Conservation (phyloP, 2,113 vertebrate genomes). For the Gavialis gangeticus region DNA sequence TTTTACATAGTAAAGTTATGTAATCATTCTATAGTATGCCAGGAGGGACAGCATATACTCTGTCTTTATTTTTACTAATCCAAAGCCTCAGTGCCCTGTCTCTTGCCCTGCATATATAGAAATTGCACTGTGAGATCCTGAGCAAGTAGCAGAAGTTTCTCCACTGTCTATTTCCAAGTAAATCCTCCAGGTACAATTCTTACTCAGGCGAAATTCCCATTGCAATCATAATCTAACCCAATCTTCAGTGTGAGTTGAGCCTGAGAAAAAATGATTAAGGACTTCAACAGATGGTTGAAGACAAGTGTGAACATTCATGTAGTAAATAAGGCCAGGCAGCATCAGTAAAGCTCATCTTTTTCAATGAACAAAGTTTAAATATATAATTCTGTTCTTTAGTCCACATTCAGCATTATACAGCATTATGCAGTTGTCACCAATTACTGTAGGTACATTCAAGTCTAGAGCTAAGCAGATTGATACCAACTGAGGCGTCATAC, state of each 20-base stretch:
- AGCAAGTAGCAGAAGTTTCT: neutral
- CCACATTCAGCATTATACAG: neutral
- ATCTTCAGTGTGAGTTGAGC: neutral
- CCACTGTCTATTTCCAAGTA: neutral
- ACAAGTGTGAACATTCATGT: neutral
- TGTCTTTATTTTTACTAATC: too few relatives aligned
- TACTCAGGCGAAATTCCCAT: too few relatives aligned
- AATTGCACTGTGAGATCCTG: neutral
- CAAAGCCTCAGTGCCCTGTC: too few relatives aligned
- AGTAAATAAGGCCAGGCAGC: neutral
- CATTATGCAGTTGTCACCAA: neutral
- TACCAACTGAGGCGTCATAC: neutral
- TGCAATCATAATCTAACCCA: neutral
- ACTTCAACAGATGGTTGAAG: neutral
- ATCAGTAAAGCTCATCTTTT: neutral
- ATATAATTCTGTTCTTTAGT: neutral
- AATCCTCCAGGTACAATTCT: neutral
- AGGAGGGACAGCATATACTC: neutral
- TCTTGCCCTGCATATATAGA: neutral
- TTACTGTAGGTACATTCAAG: neutral
- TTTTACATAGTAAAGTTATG: neutral
- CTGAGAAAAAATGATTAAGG: neutral
- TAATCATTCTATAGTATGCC: neutral
- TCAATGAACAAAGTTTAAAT: neutral
- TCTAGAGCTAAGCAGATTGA: neutral